Evolutionary conservation across 1,140 invertebrate species (phyloP).

Genomic region (Ceratina japonica): DNA sequence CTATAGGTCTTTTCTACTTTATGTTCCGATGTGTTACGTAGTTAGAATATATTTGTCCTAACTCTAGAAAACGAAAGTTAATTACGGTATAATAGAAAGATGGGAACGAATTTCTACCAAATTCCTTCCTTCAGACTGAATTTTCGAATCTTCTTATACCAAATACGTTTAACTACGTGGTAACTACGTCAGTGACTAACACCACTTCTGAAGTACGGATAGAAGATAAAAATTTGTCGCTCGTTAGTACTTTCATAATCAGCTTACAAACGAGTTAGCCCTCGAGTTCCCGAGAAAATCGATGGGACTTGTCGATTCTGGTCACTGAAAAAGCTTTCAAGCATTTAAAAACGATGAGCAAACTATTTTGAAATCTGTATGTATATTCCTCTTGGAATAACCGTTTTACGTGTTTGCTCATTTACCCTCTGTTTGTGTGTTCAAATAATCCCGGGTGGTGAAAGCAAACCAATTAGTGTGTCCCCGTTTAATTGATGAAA

Average conservation of each 20-base stretch:
- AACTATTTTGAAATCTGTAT: neutral
- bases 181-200: too few relatives aligned
- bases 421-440: neutral
- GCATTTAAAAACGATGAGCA: neutral
- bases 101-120: too few relatives aligned
- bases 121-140: neutral
- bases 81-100: too few relatives aligned
- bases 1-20: neutral
- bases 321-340: neutral
- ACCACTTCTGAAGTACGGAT: neutral
- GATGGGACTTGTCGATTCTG: neutral
- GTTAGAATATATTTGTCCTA: too few relatives aligned
- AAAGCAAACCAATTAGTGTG: conserved; percentile 6
- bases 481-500: neutral
- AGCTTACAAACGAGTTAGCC: conserved; percentile 14
- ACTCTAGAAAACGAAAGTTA: too few relatives aligned
- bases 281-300: neutral
- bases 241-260: conserved; percentile 16
- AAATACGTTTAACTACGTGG: conserved; percentile 19
- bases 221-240: neutral
- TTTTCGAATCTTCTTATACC: too few relatives aligned
- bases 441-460: neutral
- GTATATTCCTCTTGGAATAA: neutral
- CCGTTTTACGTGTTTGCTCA: neutral
- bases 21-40: neutral